Evolutionary conservation across 2,113 vertebrate species (phyloP).

Genomic region (Rhabdornis inornatus): DNA sequence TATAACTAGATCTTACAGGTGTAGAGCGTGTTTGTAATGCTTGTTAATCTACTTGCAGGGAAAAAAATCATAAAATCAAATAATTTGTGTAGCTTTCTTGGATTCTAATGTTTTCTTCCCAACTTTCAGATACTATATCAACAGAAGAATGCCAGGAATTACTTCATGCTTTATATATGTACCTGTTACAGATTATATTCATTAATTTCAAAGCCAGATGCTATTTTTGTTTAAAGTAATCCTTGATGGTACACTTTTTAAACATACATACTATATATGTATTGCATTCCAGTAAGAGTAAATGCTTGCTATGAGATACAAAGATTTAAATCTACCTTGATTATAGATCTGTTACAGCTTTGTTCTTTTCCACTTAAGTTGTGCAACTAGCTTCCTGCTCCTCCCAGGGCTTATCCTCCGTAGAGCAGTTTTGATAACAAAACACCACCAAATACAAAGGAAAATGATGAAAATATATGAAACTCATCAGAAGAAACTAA

Average conservation of each 20-base stretch:
- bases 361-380: not conserved
- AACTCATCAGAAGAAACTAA: not conserved
- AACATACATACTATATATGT: not conserved
- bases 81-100: slow-evolving; percentile 62
- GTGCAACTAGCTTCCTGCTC: not conserved
- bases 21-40: slow-evolving; percentile 68
- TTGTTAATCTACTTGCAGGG: slow-evolving; percentile 63
- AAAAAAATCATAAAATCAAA: slow-evolving; percentile 68
- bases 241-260: not conserved
- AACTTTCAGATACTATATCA: slow-evolving; percentile 69
- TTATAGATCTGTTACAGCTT: not conserved
- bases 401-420: not conserved
- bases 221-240: slow-evolving; percentile 50
- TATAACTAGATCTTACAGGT: slow-evolving; percentile 74
- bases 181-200: slow-evolving; percentile 72
- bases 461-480: not conserved
- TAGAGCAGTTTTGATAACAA: not conserved
- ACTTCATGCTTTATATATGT: slow-evolving; percentile 71
- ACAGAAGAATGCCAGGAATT: slow-evolving; percentile 74
- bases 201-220: slow-evolving; percentile 77
- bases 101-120: slow-evolving; percentile 57
- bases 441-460: not conserved
- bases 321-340: not conserved
- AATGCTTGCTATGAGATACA: not conserved
- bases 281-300: not conserved